These are phyloP conservation scores for Sphaerodactylus townsendi DNA, from an alignment of 2,113 vertebrate genomes.

Conservation along the genomic window DNA sequence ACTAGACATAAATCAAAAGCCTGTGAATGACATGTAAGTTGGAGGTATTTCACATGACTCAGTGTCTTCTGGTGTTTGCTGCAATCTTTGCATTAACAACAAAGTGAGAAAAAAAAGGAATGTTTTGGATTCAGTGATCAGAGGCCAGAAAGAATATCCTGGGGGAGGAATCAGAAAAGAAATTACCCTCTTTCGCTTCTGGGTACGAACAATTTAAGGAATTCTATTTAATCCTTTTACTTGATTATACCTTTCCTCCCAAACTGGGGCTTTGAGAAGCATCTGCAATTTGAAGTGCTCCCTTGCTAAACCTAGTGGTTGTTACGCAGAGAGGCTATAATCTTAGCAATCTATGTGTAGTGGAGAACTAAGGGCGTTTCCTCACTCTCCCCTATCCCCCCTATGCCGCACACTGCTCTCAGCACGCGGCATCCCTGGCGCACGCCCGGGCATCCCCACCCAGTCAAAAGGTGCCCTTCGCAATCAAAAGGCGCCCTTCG, in stretches of 20 bases:
- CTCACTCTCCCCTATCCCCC: too few species aligned
- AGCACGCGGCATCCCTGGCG: too few species aligned
- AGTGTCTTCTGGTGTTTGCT: not conserved
- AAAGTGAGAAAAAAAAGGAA: not conserved
- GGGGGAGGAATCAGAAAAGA: not conserved
- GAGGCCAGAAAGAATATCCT: not conserved
- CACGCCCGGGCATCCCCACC: too few species aligned
- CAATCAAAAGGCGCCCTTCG: too few species aligned
- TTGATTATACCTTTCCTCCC: too few species aligned
- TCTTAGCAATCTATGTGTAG: not conserved
- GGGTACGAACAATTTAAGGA: not conserved
- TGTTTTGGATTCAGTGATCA: not conserved
- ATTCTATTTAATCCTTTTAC: too few species aligned
- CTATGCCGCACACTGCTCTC: too few species aligned
- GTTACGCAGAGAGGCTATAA: not conserved
- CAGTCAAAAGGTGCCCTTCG: too few species aligned
- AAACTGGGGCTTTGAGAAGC: not conserved
- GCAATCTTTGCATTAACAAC: not conserved
- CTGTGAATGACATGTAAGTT: constrained; percentile 40
- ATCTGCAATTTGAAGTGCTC: not conserved
- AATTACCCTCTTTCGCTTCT: not conserved
- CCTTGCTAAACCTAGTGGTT: not conserved
- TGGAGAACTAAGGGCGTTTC: too few species aligned
- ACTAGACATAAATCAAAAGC: not conserved
- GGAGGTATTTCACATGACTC: not conserved